A percentile compares a stretch with the other conserved stretches of the same genome.
These are phyloP conservation scores for Trichoplusia ni DNA, from an alignment of 1,140 invertebrate species.

Conservation along the genomic window DNA sequence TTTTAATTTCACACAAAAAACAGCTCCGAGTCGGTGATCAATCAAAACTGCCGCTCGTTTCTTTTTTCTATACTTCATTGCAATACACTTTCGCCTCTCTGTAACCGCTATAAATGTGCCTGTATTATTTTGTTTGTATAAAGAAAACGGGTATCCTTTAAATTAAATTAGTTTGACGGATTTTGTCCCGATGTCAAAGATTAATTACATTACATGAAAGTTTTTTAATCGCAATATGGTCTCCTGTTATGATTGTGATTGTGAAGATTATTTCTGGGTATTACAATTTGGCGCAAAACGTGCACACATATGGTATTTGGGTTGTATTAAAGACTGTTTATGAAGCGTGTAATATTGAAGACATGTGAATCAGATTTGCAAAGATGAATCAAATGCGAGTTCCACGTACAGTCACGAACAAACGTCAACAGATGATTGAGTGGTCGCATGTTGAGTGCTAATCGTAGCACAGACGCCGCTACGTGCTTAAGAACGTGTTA, in stretches of 20 bases:
- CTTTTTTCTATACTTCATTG: slow-evolving; percentile 75
- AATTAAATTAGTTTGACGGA: slow-evolving; percentile 76
- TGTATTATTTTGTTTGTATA: slow-evolving; percentile 78
- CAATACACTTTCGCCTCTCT: slow-evolving; percentile 76
- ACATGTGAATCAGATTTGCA: slow-evolving; percentile 13
- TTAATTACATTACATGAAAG: slow-evolving; percentile 13
- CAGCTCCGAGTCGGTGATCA: slow-evolving; percentile 75
- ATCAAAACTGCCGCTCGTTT: slow-evolving; percentile 75
- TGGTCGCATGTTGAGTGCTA: slow-evolving; percentile 41
- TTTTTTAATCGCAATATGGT: slow-evolving; percentile 7
- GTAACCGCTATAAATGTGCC: slow-evolving; percentile 76
- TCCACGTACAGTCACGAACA: slow-evolving; percentile 27
- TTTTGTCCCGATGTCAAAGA: slow-evolving; percentile 41
- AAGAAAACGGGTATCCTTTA: slow-evolving; percentile 75
- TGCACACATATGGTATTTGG: neutral
- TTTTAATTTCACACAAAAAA: slow-evolving; percentile 81
- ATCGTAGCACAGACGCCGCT: slow-evolving; percentile 31
- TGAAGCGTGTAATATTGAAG: neutral
- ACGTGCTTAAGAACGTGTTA: slow-evolving; percentile 20
- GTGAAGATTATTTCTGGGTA: slow-evolving; percentile 5
- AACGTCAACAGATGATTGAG: slow-evolving; percentile 37
- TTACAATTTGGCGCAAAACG: slow-evolving; percentile 15
- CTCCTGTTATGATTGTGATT: neutral
- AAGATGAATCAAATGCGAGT: slow-evolving; percentile 12
- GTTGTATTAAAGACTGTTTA: neutral